phyloP scores from a whole-genome alignment of 2,888 invertebrate species.

The Coremacera marginata region DNA sequence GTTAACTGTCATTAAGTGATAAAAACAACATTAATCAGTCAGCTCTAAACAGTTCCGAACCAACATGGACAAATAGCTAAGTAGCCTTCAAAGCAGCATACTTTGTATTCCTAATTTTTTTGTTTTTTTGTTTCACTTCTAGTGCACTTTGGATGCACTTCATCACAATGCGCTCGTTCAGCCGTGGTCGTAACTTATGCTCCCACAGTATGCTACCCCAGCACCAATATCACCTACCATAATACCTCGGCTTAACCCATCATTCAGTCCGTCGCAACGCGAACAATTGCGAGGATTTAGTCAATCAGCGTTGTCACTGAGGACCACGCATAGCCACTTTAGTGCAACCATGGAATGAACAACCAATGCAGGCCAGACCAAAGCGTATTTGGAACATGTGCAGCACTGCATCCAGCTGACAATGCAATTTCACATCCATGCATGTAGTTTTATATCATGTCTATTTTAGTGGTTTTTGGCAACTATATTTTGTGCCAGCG shows the following conservation, averaged over 20 bases:
- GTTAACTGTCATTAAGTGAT: constrained; percentile 17
- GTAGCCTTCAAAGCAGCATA: background rate
- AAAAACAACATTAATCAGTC: constrained; percentile 21
- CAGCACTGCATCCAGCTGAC: background rate
- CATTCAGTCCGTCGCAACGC: constrained; percentile 2
- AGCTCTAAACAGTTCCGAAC: background rate
- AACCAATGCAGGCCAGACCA: background rate
- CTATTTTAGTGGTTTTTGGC: constrained; percentile 23
- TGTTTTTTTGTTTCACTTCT: background rate
- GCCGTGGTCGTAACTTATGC: constrained; percentile 10
- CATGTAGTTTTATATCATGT: background rate
- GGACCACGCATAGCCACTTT: background rate
- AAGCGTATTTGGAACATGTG: background rate
- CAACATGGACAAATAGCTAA: background rate
- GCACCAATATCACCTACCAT: background rate
- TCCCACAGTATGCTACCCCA: background rate
- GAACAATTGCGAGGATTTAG: constrained; percentile 31
- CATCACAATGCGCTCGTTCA: background rate
- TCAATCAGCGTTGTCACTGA: constrained; percentile 29
- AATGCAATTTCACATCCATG: background rate
- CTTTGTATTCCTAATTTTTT: background rate
- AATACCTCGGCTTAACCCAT: constrained; percentile 3
- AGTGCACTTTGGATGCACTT: background rate
- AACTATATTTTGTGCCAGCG: constrained; percentile 21
- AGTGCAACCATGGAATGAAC: background rate